Evolutionary conservation across 2,888 invertebrate species (phyloP), one percentile per base, ranked within the genome.

Genomic region (Nomada lathburiana): DNA sequence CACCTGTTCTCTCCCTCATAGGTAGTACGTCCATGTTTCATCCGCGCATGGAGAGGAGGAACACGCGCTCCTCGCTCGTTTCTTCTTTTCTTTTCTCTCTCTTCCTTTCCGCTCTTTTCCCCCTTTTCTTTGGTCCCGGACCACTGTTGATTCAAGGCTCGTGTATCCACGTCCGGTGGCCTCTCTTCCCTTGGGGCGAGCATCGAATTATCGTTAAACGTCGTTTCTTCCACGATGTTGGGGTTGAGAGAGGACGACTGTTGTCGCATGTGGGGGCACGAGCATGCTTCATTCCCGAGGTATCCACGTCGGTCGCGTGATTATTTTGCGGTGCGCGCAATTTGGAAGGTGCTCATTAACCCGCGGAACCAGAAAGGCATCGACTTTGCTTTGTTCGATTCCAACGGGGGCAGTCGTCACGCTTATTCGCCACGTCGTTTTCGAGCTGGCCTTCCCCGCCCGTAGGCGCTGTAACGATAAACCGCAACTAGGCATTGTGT

Each of bases 131-230:
- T 50, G 42, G 70, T 50, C 67, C 29, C 13, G 13, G 53, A 26
- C 18, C 52, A 57, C 62, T 71, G 83, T 82, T 75, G 83, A 79
- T 75, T 79, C 83, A 59, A 78, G 64, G 11, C 73, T 36, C 50
- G 52, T 29, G 63, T 23, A 63, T 18, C 69, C 76, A 29, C 74
- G 70, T 75, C 57, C 79, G 80, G 62, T 62, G 62, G 71, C 36
- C 67, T 42, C 68, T 7, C 20, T 67, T 72, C 68, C 83, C 67
- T 76, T 47, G 52, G 69, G 72, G 80, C 72, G 59, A 69, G 64
- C 72, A 73, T 84, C 85, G 72, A 81, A 85, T 81, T 85, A 85
- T 85, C 71, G 76, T 76, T 83, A 83, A 84, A 84, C 74, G 71
- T 72, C 72, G 77, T 55, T 69, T 63, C 71, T 79, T 73, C 70